phyloP scores from a whole-genome alignment of 92 coral and sea anemone species.

The Siderastrea radians region DNA sequence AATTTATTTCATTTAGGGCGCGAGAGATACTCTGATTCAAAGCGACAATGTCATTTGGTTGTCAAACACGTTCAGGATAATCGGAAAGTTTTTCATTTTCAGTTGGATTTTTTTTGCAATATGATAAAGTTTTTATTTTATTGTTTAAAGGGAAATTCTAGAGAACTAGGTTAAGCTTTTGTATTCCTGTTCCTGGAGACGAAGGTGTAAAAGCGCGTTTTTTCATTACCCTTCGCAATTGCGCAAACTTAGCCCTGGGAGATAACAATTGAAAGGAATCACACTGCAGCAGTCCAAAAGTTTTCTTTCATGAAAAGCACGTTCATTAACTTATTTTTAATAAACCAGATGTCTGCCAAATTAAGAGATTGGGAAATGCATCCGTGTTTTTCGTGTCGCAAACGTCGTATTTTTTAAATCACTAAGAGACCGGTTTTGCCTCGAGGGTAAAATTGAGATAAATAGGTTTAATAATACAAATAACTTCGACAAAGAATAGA shows the following conservation, averaged over 20 bases:
- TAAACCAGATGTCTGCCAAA: not conserved
- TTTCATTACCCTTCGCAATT: not conserved
- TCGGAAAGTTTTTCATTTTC: not conserved
- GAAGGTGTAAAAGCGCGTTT: not conserved
- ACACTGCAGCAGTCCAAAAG: constrained; percentile 3
- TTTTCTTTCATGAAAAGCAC: constrained; percentile 22
- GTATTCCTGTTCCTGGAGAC: constrained; percentile 15
- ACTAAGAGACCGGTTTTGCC: not conserved
- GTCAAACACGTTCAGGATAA: not conserved
- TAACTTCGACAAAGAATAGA: constrained; percentile 37
- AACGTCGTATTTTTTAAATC: not conserved
- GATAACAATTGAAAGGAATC: not conserved
- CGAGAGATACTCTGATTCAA: not conserved
- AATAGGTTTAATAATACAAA: constrained; percentile 27
- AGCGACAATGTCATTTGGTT: not conserved
- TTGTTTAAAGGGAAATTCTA: constrained; percentile 7
- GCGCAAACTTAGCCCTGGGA: not conserved
- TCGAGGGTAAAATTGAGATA: not conserved
- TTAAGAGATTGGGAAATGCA: not conserved
- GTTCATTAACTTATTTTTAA: constrained; percentile 18
- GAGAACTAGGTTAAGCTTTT: not conserved
- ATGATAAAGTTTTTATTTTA: not conserved
- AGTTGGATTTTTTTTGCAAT: not conserved
- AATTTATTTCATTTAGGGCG: not conserved
- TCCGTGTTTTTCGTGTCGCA: not conserved